A percentile compares a stretch with the other conserved stretches of the same genome.
Conservation (phyloP, 2,113 vertebrate species). For the Fulmarus glacialis region DNA sequence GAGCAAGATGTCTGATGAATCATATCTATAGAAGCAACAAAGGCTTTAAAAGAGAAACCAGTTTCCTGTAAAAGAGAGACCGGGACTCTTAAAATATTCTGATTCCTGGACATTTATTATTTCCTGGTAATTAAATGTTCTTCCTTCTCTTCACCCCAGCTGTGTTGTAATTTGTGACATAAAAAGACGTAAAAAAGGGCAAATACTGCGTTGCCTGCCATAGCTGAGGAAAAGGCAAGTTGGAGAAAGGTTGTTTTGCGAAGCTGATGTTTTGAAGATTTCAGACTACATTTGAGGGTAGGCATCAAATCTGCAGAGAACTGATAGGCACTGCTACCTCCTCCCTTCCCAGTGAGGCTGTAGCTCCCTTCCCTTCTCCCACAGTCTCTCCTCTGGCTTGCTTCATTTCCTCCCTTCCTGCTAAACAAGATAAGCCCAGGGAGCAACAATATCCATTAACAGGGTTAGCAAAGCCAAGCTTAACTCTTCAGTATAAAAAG, state of each 20-base stretch:
- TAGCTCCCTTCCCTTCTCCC: background rate
- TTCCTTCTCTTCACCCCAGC: background rate
- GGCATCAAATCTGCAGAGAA: background rate
- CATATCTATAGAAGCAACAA: background rate
- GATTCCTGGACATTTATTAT: background rate
- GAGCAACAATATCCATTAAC: background rate
- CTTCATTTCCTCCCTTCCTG: background rate
- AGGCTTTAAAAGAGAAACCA: background rate
- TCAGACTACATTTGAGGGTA: background rate
- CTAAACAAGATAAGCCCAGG: slow-evolving; percentile 1
- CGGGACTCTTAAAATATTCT: background rate
- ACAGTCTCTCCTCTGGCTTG: background rate
- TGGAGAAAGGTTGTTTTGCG: background rate
- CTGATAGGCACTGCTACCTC: background rate
- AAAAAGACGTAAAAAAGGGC: background rate
- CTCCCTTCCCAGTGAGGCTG: background rate
- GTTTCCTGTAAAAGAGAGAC: background rate
- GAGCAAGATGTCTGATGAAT: background rate
- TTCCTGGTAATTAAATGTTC: background rate
- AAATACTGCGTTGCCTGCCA: background rate
- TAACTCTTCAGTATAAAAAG: background rate
- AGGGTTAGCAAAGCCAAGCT: background rate
- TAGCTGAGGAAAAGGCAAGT: background rate
- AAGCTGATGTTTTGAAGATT: background rate
- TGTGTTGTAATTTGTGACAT: background rate